Evolutionary conservation across 2,888 invertebrate genomes (phyloP), one percentile per base, ranked within the genome.

Genomic region (Shargacucullia verbasci): DNA sequence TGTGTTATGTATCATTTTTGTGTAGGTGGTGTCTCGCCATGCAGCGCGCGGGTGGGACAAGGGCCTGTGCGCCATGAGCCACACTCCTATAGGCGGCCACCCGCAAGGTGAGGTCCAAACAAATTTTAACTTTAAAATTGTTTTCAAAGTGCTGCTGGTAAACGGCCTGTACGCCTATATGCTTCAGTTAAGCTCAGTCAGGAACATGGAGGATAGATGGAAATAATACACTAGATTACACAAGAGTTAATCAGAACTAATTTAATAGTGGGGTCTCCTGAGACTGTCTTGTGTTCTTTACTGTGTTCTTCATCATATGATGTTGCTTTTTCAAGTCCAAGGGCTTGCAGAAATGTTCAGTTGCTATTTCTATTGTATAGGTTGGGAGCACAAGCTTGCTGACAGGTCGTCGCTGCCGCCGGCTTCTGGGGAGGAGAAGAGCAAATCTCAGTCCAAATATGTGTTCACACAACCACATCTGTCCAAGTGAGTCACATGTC

Each of bases 361-460:
- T 2, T 43, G 14, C 33, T 34, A n/a, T 35, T 37, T 41, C 0
- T 62, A 39, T 29, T 57, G 29, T 41, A 6, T 74, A 94, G 94
- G 94, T 92, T 94, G 94, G 94, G 94, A 94, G 84, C 92, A 93
- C 93, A 94, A 94, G 91, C 94, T 94, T 92, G 94, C 94, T 90
- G 95, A 96, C 90, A 96, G 96, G 94, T 95, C 96, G 90, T 97
- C 97, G 87, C 95, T 97, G 95, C 97, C 97, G 92, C 97, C 97
- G 83, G 97, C 97, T 87, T 96, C 97, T 84, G 97, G 97, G 95
- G 95, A 96, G 94, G 96, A 96, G 87, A 94, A 94, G 82, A 83
- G 60, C 81, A 92, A 92, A 89, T 88, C 91, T 89, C 93, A 89
- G 68, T 84, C 89, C 87, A 92, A 89, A 91, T 87, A 93, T 93